phyloP scores from a whole-genome alignment of 2,113 vertebrate species.

The Rhizomys pruinosus region DNA sequence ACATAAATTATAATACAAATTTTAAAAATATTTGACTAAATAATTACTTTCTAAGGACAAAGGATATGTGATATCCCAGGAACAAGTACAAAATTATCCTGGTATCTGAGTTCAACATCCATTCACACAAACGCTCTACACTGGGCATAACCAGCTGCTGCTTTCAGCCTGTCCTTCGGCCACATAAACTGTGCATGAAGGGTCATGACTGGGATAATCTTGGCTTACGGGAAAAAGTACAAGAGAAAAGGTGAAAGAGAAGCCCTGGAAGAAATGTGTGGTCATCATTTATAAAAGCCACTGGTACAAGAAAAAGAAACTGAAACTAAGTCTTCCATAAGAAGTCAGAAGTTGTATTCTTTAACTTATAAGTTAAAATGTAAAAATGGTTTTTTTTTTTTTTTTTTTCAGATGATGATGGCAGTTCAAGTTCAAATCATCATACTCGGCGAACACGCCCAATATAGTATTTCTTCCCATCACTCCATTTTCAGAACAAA shows the following conservation, averaged over 20 bases:
- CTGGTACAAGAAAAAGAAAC: neutral
- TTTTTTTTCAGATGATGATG: neutral
- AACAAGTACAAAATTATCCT: neutral
- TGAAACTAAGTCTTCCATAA: too few species aligned
- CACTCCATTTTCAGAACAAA: neutral
- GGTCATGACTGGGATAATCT: neutral
- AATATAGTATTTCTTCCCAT: neutral
- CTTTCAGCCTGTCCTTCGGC: neutral
- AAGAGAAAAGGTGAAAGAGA: neutral
- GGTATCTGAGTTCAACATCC: neutral
- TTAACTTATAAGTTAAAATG: neutral
- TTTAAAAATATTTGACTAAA: neutral
- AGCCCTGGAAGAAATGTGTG: neutral
- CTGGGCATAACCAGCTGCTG: neutral
- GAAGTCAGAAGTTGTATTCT: neutral
- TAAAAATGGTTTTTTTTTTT: neutral
- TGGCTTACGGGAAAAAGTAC: neutral
- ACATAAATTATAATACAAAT: neutral
- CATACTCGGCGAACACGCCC: neutral
- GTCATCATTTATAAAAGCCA: neutral
- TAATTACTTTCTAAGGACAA: neutral
- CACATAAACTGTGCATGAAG: neutral
- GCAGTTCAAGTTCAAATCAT: neutral
- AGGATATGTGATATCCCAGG: neutral
- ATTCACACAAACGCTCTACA: neutral